Conservation (phyloP, 2,888 invertebrate species). For the Leptothorax acervorum region DNA sequence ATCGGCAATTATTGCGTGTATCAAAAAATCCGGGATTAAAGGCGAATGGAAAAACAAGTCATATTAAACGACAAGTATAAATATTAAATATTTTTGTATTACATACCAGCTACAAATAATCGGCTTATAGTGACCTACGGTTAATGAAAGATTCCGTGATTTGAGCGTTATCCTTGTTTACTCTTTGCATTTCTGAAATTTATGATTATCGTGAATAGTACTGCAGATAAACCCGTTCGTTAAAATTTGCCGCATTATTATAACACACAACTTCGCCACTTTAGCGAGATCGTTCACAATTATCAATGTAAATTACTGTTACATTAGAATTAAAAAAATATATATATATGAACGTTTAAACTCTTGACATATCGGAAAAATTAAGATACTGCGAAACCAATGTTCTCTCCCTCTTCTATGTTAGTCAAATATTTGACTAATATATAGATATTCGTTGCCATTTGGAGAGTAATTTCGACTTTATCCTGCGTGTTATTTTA, state of each 20-base stretch:
- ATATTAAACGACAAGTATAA: neutral
- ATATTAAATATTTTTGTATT: neutral
- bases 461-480: neutral
- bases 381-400: neutral
- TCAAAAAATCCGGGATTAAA: neutral
- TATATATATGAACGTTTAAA: neutral
- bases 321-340: neutral
- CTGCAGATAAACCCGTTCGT: neutral
- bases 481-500: slow-evolving; percentile 16
- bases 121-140: neutral
- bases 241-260: slow-evolving; percentile 33
- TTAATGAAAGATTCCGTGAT: neutral
- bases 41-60: neutral
- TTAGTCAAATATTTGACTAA: slow-evolving; percentile 4
- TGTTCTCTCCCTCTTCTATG: neutral
- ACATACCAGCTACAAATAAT: neutral
- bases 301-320: slow-evolving; percentile 6
- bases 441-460: neutral
- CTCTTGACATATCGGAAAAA: neutral
- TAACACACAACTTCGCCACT: slow-evolving; percentile 2
- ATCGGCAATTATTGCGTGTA: neutral
- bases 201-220: slow-evolving; percentile 13
- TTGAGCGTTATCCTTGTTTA: neutral
- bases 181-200: slow-evolving; percentile 16
- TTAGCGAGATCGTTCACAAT: neutral